These are phyloP conservation scores for Gallinago undulata DNA, from an alignment of 2,113 vertebrate genomes.

Conservation along the genomic window DNA sequence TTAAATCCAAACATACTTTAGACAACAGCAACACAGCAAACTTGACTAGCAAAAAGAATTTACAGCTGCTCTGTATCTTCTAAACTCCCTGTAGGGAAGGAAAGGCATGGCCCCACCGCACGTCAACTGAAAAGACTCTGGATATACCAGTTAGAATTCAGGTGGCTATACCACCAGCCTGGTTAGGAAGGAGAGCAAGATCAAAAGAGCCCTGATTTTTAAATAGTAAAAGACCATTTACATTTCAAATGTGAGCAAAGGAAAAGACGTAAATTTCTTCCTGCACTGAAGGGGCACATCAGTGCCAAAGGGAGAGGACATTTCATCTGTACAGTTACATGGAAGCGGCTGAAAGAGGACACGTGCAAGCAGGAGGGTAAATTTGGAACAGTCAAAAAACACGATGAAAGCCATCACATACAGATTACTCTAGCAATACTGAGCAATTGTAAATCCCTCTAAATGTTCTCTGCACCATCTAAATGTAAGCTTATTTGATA, in stretches of 20 bases:
- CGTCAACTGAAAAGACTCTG: not conserved
- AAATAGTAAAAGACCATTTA: not conserved
- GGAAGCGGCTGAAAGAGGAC: not conserved
- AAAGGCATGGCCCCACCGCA: not conserved
- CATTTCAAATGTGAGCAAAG: not conserved
- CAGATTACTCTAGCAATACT: not conserved
- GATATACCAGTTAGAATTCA: not conserved
- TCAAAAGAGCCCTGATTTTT: not conserved
- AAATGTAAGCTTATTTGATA: not conserved
- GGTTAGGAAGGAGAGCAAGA: not conserved
- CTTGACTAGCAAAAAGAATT: not conserved
- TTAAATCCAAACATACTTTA: not conserved
- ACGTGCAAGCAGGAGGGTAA: not conserved
- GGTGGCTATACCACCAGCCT: not conserved
- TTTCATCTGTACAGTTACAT: not conserved
- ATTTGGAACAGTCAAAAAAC: not conserved
- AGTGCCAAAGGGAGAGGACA: not conserved
- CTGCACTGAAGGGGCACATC: not conserved
- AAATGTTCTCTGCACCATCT: not conserved
- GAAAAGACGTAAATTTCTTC: not conserved
- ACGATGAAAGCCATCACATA: not conserved
- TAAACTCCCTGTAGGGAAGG: not conserved
- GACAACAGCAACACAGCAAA: not conserved
- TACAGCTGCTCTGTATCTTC: accelerated
- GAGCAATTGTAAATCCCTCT: not conserved